Percentiles rank a stretch among this genome's conserved stretches.
phyloP scores from a whole-genome alignment of 2,113 vertebrate genomes.

The Rousettus leschenaultii region DNA sequence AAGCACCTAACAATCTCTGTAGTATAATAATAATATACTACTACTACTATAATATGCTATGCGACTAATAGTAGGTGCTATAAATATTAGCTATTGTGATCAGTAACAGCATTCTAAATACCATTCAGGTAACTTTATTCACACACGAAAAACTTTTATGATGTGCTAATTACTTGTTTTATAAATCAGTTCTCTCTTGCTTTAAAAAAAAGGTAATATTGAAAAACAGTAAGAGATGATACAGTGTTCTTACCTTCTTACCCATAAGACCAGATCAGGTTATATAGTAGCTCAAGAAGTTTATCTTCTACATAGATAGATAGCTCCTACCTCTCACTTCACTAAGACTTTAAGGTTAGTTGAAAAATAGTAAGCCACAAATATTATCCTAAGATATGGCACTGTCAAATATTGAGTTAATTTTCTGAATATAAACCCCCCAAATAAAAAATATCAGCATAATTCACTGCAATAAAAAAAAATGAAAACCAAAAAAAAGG shows the following conservation, averaged over 20 bases:
- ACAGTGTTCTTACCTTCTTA: not conserved
- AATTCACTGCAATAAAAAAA: constrained; percentile 1
- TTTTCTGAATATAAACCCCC: constrained; percentile 19
- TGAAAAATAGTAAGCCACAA: not conserved
- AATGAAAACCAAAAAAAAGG: not conserved
- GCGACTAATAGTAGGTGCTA: not conserved
- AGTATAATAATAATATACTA: not conserved
- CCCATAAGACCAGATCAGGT: not conserved
- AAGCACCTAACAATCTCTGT: not conserved
- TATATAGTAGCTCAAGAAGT: not conserved
- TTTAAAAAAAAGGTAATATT: not conserved
- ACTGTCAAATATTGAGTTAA: not conserved
- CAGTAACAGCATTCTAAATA: not conserved
- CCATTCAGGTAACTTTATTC: not conserved
- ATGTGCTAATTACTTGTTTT: not conserved
- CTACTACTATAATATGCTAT: too few species aligned
- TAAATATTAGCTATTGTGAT: not conserved
- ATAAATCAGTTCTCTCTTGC: not conserved
- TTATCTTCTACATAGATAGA: not conserved
- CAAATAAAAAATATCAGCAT: not conserved
- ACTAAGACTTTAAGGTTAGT: not conserved
- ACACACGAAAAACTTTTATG: not conserved
- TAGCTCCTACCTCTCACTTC: not conserved
- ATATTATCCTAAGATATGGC: not conserved
- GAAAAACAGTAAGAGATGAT: not conserved